These are phyloP conservation scores for Triplophysa tibetana DNA, from an alignment of 2,113 vertebrate genomes.

Conservation along the genomic window DNA sequence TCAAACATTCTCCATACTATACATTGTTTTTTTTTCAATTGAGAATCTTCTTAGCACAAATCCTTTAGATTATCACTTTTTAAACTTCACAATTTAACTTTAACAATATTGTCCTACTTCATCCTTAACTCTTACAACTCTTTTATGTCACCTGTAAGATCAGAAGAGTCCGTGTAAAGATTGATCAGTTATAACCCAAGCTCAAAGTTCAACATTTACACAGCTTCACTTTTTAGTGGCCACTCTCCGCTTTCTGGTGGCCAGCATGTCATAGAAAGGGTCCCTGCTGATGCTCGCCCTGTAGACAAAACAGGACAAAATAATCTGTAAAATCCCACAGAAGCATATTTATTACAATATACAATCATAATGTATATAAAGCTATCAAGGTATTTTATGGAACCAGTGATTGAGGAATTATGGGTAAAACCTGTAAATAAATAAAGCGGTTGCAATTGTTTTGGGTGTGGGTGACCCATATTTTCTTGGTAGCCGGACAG, in stretches of 20 bases:
- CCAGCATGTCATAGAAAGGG: slow-evolving; percentile 98
- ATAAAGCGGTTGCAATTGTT: not conserved
- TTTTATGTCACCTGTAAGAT: not conserved
- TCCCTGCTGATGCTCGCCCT: slow-evolving; percentile 98
- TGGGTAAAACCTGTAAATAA: not conserved
- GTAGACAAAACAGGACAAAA: slow-evolving; percentile 38
- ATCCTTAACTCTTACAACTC: not conserved
- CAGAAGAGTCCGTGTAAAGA: not conserved
- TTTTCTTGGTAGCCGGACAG: slow-evolving; percentile 52
- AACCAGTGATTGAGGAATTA: not conserved
- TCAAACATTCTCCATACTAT: not conserved
- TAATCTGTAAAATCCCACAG: not conserved
- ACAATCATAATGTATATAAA: not conserved
- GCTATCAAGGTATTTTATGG: not conserved
- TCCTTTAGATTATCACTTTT: not conserved
- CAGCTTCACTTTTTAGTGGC: slow-evolving; percentile 90
- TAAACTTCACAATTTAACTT: not conserved
- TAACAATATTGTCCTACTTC: slow-evolving; percentile 2
- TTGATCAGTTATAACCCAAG: not conserved
- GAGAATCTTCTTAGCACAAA: not conserved
- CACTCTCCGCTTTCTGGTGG: slow-evolving; percentile 93
- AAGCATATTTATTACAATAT: not conserved
- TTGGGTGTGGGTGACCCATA: not conserved
- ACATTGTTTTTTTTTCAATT: not conserved
- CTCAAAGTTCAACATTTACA: not conserved